Evolutionary conservation across 2,797 vertebrate species (phyloP).

Genomic region (Pogonophryne albipinna): DNA sequence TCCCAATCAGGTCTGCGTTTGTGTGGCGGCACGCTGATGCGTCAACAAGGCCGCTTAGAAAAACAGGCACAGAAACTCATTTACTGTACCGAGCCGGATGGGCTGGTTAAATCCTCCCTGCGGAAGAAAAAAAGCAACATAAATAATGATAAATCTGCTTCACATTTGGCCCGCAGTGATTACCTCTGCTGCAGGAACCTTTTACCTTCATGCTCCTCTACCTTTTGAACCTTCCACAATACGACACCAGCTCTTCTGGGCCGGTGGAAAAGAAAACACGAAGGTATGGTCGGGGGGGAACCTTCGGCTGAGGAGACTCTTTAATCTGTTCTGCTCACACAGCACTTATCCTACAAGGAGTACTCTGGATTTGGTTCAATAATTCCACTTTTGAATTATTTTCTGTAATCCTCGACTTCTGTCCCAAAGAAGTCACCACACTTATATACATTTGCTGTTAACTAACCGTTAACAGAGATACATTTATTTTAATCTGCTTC

Average conservation of each 20-base stretch:
- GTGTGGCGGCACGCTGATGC: slow-evolving; percentile 94
- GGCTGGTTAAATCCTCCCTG: slow-evolving; percentile 66
- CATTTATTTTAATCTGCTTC: neutral
- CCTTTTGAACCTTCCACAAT: slow-evolving; percentile 64
- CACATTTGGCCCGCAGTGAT: slow-evolving; percentile 72
- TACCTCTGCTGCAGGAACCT: slow-evolving; percentile 67
- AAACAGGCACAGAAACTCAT: slow-evolving; percentile 91
- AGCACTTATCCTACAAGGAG: slow-evolving; percentile 37
- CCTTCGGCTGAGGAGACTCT: slow-evolving; percentile 53
- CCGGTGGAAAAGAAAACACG: slow-evolving; percentile 60
- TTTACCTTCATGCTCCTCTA: slow-evolving; percentile 53
- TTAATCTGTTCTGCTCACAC: slow-evolving; percentile 51
- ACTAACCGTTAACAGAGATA: neutral
- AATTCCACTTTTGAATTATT: neutral
- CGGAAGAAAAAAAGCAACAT: slow-evolving; percentile 28
- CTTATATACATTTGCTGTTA: neutral
- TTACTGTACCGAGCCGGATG: slow-evolving; percentile 84
- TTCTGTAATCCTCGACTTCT: slow-evolving; percentile 9
- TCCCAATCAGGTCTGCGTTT: slow-evolving; percentile 87
- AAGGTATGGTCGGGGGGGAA: slow-evolving; percentile 32
- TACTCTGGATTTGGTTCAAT: slow-evolving; percentile 25
- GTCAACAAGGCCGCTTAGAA: slow-evolving; percentile 93
- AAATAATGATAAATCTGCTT: slow-evolving; percentile 78
- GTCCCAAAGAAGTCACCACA: neutral
- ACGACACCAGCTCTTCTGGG: slow-evolving; percentile 52